A percentile compares a stretch with the other conserved stretches of the same genome.
phyloP scores from a whole-genome alignment of 2,888 invertebrate species.

The Caenorhabditis macrosperma region DNA sequence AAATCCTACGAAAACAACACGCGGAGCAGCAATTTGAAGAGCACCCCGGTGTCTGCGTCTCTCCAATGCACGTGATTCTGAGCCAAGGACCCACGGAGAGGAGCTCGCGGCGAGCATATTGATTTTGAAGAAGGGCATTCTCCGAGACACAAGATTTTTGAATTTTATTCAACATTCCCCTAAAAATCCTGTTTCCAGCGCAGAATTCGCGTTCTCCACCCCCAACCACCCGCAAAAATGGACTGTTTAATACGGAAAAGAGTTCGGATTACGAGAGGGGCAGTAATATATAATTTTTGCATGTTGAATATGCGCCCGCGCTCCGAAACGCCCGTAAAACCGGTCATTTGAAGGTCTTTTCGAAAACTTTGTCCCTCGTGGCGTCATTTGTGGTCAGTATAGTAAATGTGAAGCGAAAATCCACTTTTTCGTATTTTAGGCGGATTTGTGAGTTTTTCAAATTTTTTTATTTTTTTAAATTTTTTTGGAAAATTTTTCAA shows the following conservation, averaged over 20 bases:
- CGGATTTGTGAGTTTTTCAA: not conserved
- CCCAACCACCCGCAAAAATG: too few species aligned
- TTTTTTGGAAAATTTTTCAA: not conserved
- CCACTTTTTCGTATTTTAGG: not conserved
- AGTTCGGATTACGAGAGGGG: too few species aligned
- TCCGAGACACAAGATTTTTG: not conserved
- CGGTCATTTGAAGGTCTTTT: too few species aligned
- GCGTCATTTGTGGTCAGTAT: too few species aligned
- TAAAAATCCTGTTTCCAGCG: too few species aligned
- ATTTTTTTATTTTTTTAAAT: not conserved
- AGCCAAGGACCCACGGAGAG: too few species aligned
- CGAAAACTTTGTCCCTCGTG: not conserved
- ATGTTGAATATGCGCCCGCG: too few species aligned
- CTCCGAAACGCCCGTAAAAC: not conserved
- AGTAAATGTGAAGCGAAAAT: not conserved
- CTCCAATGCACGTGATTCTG: conserved; percentile 17
- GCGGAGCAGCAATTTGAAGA: not conserved
- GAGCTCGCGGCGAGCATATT: too few species aligned
- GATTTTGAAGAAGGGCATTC: not conserved
- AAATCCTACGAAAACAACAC: not conserved
- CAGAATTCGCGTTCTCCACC: too few species aligned
- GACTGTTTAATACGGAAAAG: too few species aligned
- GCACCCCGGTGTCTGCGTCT: conserved; percentile 20
- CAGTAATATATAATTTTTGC: too few species aligned
- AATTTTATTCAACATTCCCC: too few species aligned